Evolutionary conservation across 2,113 vertebrate genomes (phyloP), one percentile per base, ranked within the genome.

Genomic region (Morone saxatilis): DNA sequence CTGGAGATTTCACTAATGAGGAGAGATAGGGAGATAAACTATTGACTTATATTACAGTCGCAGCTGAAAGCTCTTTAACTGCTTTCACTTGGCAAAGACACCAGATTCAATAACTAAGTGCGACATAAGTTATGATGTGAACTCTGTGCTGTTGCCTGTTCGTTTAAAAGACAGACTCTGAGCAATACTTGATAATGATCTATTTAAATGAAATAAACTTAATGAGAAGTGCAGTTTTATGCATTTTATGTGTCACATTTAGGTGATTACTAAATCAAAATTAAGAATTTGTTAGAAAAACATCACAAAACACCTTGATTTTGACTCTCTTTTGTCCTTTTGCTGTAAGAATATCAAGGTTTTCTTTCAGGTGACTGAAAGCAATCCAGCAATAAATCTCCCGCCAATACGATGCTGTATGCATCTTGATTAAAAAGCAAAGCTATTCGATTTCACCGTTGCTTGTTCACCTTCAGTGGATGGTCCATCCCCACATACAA

Each of bases 1-100:
- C 84, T 78, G 56, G 91, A 92, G 89, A 91, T 88, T 90, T 88
- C 73, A 81, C 78, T 94, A 92, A 94, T 91, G 86, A 93, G 86
- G 57, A 62, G 62, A 80, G 80, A 87, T 56, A 71, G 59, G 8
- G 80, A 87, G 71, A 91, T 90, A 89, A 92, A 88, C 85, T 82
- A 77, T 75, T 86, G 80, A 81, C 83, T 90, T 83, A 85, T 86
- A 85, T 90, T 91, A 61, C 76, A 79, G 68, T 81, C 31, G 9
- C 70, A 89, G 89, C 88, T 81, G 84, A 94, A 89, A 92, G 87
- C 71, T 54, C 78, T 79, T 75, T 88, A 89, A 92, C 84, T 75
- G 89, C 82, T 79, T 88, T 79, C 78, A 88, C 83, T 88, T 78
- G 79, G 70, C 65, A 4, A 53, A 74, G 36, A 69, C 8, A 31